These are phyloP conservation scores for Pseudochaenichthys georgianus DNA, from an alignment of 2,797 vertebrate species.

Conservation along the genomic window DNA sequence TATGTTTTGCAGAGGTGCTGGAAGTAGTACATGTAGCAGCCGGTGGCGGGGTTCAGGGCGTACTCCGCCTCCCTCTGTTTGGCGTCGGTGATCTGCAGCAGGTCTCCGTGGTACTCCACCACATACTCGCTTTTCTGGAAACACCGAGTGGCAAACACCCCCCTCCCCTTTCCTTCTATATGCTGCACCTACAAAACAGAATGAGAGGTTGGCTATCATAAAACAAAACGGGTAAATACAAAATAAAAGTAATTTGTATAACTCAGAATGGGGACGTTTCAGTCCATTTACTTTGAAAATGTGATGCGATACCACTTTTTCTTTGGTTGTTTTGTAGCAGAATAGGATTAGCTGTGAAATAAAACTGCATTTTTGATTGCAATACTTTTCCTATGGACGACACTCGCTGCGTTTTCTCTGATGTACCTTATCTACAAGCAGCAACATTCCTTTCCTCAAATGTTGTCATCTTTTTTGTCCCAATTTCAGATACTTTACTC, in stretches of 20 bases:
- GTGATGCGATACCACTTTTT: neutral
- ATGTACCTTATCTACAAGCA: neutral
- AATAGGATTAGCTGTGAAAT: neutral
- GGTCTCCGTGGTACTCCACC: slow-evolving; percentile 98
- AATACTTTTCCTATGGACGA: neutral
- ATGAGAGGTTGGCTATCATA: neutral
- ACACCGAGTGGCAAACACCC: slow-evolving; percentile 91
- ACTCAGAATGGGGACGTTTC: neutral
- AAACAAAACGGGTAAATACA: too few relatives aligned
- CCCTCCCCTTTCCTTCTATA: slow-evolving; percentile 95
- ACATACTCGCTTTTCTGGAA: slow-evolving; percentile 96
- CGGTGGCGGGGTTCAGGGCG: slow-evolving; percentile 92
- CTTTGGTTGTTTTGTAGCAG: too few relatives aligned
- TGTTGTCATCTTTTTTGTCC: too few relatives aligned
- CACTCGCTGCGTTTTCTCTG: too few relatives aligned
- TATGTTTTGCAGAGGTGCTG: slow-evolving; percentile 97
- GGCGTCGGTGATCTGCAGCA: slow-evolving; percentile 94
- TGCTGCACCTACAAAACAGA: slow-evolving; percentile 87
- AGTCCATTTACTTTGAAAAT: neutral
- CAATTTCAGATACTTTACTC: neutral
- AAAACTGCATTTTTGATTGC: neutral
- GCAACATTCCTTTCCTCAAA: neutral
- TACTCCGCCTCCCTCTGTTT: slow-evolving; percentile 92
- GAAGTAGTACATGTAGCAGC: slow-evolving; percentile 99
- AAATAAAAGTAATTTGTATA: neutral